These are phyloP conservation scores for Apodemia duryi DNA, from an alignment of 2,888 invertebrate genomes.

Conservation along the genomic window DNA sequence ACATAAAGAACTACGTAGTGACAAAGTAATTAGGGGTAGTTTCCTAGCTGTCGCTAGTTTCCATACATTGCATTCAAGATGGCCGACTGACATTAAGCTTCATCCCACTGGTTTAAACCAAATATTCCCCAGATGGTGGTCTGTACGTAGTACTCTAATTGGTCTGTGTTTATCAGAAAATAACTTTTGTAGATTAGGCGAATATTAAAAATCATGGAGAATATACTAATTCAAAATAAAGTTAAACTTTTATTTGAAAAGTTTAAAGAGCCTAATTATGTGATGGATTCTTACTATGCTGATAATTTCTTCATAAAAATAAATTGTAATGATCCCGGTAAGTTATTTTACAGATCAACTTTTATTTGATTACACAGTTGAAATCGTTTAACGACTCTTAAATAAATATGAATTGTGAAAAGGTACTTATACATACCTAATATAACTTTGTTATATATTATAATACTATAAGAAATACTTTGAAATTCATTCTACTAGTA, in stretches of 20 bases:
- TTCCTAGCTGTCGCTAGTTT: no score
- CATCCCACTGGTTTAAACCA: no score
- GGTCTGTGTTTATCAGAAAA: background rate
- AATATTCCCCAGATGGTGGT: no score
- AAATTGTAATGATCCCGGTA: constrained; percentile 72
- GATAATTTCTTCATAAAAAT: constrained; percentile 82
- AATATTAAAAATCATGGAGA: constrained; percentile 30
- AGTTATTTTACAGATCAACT: constrained; percentile 30
- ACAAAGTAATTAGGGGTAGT: no score
- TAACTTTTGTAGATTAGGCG: background rate
- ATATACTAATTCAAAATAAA: constrained; percentile 60
- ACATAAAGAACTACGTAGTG: no score
- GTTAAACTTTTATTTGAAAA: constrained; percentile 78
- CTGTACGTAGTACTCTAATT: no score
- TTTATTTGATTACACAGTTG: constrained; percentile 10
- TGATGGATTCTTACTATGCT: constrained; percentile 81
- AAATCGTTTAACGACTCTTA: constrained; percentile 4
- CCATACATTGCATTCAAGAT: no score
- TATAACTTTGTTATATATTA: no score
- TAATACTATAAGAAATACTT: background rate
- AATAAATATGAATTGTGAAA: background rate
- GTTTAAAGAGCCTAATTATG: constrained; percentile 78
- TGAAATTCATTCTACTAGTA: no score
- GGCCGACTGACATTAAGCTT: no score
- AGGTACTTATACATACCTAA: no score